Percentiles rank a stretch among this genome's conserved stretches.
These are phyloP conservation scores for Troides oblongomaculatus DNA, from an alignment of 2,888 invertebrate genomes.

Conservation along the genomic window DNA sequence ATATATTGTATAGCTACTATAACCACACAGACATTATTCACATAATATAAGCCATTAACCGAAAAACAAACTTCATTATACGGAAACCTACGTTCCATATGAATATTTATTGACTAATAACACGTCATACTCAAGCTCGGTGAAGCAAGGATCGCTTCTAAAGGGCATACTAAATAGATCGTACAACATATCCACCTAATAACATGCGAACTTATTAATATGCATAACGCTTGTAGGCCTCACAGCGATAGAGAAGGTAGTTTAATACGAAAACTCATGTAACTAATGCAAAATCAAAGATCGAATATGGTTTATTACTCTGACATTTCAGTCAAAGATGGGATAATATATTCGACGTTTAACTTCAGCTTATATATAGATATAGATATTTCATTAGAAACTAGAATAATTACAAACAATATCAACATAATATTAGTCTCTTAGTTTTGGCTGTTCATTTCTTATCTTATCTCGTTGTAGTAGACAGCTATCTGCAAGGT, in stretches of 20 bases:
- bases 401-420: not conserved
- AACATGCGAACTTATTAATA: slow-evolving; percentile 67
- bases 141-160: slow-evolving; percentile 44
- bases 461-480: no score
- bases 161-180: slow-evolving; percentile 40
- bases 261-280: slow-evolving; percentile 63
- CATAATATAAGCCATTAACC: not conserved
- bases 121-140: slow-evolving; percentile 40
- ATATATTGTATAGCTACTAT: not conserved
- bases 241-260: slow-evolving; percentile 57
- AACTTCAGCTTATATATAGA: slow-evolving; percentile 35
- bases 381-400: not conserved
- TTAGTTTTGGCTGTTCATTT: no score
- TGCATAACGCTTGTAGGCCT: slow-evolving; percentile 67
- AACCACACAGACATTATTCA: not conserved
- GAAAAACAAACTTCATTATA: slow-evolving; percentile 18
- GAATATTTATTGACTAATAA: slow-evolving; percentile 45
- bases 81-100: slow-evolving; percentile 33
- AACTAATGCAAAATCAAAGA: slow-evolving; percentile 70
- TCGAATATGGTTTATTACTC: slow-evolving; percentile 57
- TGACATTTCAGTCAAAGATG: slow-evolving; percentile 40
- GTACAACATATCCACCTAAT: slow-evolving; percentile 52
- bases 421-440: no score
- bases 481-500: no score
- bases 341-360: slow-evolving; percentile 44